Conservation (phyloP, 2,888 invertebrate species). For the Corbicula japonica region DNA sequence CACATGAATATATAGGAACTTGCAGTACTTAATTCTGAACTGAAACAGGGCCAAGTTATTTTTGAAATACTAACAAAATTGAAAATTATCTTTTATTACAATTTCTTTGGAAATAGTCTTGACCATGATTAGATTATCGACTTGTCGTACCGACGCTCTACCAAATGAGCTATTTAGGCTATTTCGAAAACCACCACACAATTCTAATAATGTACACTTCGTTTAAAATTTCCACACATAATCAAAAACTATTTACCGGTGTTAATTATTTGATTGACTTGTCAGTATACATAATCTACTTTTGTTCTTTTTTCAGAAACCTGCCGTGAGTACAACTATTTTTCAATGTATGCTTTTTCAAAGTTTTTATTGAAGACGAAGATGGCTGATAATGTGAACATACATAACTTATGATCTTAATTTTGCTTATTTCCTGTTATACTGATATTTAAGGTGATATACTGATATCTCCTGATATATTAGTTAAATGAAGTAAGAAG, state of each 20-base stretch:
- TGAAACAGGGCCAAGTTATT: background rate
- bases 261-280: background rate
- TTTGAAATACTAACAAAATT: no score
- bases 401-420: background rate
- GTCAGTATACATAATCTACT: background rate
- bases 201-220: background rate
- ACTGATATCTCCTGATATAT: no score
- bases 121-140: no score
- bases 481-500: background rate
- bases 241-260: background rate
- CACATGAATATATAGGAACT: no score
- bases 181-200: background rate
- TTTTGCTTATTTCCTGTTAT: background rate
- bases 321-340: conserved; percentile 27
- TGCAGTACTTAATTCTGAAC: no score
- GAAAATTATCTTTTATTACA: no score
- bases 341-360: no score
- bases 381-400: background rate
- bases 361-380: background rate
- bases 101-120: no score
- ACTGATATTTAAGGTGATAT: no score
- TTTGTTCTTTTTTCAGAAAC: conserved; percentile 20
- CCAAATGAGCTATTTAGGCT: background rate
- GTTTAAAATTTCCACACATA: background rate
- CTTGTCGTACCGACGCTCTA: background rate